These are phyloP conservation scores for Sinosuthora webbiana DNA, from an alignment of 2,113 vertebrate species.

Conservation along the genomic window DNA sequence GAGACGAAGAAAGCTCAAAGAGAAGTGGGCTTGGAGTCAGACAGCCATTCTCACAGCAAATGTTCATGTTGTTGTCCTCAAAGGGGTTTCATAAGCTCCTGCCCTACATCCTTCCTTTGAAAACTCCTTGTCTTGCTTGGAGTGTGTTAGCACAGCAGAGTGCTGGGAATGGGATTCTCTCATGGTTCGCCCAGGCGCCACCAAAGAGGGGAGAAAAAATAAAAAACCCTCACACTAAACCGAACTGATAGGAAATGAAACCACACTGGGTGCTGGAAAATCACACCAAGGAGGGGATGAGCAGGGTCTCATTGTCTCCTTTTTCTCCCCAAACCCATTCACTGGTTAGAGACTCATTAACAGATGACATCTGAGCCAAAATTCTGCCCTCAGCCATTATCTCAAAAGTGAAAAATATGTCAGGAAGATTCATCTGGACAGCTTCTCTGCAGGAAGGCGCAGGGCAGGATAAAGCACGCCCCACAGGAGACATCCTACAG, in stretches of 20 bases:
- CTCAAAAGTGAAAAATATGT: background rate
- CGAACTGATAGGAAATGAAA: background rate
- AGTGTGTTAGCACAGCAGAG: background rate
- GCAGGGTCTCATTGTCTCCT: background rate
- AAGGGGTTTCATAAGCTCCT: background rate
- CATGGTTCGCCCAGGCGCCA: background rate
- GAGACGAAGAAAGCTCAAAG: background rate
- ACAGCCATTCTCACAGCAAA: background rate
- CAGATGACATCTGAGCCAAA: background rate
- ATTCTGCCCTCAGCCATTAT: background rate
- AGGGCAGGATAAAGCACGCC: background rate
- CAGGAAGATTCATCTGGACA: background rate
- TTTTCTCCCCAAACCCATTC: background rate
- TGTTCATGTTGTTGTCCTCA: fast-evolving
- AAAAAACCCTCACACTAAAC: background rate
- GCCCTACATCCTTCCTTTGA: background rate
- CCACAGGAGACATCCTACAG: background rate
- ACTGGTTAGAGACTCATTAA: background rate
- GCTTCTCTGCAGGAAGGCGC: background rate
- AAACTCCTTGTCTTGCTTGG: background rate
- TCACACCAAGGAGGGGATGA: background rate
- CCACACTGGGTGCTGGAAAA: background rate
- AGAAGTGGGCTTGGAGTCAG: background rate
- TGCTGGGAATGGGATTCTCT: background rate
- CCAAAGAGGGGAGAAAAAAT: background rate